Conservation (phyloP, 2,888 invertebrate genomes). For the Pammene fasciana region DNA sequence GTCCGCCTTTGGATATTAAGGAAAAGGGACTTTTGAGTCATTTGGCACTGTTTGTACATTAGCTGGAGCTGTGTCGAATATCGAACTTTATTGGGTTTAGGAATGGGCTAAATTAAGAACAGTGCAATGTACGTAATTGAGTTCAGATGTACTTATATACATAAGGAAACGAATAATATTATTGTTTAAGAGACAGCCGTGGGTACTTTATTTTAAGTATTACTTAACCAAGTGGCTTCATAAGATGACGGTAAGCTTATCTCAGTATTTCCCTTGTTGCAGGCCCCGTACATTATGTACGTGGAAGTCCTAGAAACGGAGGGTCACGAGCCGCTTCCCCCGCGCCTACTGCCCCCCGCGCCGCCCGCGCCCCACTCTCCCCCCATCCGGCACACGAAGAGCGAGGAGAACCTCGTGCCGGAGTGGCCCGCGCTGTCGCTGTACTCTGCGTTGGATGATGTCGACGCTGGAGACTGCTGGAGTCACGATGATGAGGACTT, state of each 20-base stretch:
- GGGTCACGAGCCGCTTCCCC: conserved; percentile 91
- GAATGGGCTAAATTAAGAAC: neutral
- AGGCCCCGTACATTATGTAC: conserved; percentile 98
- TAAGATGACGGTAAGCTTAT: neutral
- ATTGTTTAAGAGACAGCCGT: no score
- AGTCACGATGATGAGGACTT: conserved; percentile 98
- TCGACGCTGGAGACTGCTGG: conserved; percentile 89
- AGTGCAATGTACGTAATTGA: neutral
- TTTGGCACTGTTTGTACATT: conserved; percentile 16
- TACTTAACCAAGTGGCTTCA: no score
- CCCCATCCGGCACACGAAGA: conserved; percentile 94
- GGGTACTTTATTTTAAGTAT: no score
- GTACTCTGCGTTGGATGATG: conserved; percentile 70
- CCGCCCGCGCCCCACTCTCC: conserved; percentile 88
- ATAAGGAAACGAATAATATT: no score
- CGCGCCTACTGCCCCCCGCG: conserved; percentile 90
- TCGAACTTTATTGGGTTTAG: neutral
- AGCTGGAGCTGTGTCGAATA: neutral
- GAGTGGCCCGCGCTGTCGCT: conserved; percentile 81
- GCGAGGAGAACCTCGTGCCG: conserved; percentile 93
- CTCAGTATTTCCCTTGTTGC: conserved; percentile 40
- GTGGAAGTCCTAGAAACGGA: conserved; percentile 95
- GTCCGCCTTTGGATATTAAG: neutral
- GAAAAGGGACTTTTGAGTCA: neutral
- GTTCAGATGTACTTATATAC: no score